Percentiles rank a stretch among this genome's conserved stretches.
Evolutionary conservation across 2,888 invertebrate species (phyloP).

Genomic region (Caenorhabditis sp.): DNA sequence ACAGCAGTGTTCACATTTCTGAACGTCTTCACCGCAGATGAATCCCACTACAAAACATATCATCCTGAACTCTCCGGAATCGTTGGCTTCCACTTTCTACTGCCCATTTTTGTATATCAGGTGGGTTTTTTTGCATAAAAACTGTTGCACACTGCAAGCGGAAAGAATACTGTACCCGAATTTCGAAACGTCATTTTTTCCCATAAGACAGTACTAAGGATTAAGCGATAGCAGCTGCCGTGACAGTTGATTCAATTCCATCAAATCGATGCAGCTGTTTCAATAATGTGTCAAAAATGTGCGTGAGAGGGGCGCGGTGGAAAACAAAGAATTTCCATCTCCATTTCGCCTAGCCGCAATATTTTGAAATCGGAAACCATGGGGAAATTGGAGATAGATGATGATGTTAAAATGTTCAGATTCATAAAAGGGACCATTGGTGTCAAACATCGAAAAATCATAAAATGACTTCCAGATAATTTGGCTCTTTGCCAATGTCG

Average conservation of each 20-base stretch:
- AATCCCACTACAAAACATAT: conserved; percentile 38
- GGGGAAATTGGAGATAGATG: conserved; percentile 44
- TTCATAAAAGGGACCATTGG: neutral
- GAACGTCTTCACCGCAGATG: conserved; percentile 21
- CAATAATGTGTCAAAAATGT: conserved; percentile 36
- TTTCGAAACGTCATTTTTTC: too few relatives aligned
- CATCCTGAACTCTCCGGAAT: conserved; percentile 46
- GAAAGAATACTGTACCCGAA: too few relatives aligned
- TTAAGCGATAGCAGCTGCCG: conserved; percentile 9
- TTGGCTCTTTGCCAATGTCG: conserved; percentile 44
- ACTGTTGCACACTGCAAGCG: neutral
- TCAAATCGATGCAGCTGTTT: conserved; percentile 35
- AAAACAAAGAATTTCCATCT: conserved; percentile 3
- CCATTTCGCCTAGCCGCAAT: conserved; percentile 10
- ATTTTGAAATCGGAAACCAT: conserved; percentile 59
- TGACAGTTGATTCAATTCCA: conserved; percentile 21
- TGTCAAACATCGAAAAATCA: conserved; percentile 30
- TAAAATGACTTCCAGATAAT: conserved; percentile 29
- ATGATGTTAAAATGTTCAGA: conserved; percentile 28
- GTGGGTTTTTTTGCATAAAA: conserved; percentile 31
- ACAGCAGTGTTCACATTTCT: conserved; percentile 40
- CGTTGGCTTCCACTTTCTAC: conserved; percentile 33
- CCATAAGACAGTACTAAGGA: too few relatives aligned
- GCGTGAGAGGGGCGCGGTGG: too few relatives aligned
- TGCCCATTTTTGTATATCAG: conserved; percentile 48